Evolutionary conservation across 2,113 vertebrate genomes (phyloP).

Genomic region (Glareola pratincola): DNA sequence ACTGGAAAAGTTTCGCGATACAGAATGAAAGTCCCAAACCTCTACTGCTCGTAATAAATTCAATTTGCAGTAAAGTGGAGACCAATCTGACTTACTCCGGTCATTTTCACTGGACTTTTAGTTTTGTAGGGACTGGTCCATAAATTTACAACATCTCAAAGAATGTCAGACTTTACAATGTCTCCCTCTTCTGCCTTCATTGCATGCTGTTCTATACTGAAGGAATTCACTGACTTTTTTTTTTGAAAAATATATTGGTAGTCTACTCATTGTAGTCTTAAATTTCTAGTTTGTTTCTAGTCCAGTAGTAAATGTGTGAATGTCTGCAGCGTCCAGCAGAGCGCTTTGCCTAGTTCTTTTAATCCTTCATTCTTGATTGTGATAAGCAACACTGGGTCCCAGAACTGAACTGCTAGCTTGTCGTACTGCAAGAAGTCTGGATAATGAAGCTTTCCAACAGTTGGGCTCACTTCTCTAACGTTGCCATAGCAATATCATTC

Average conservation of each 20-base stretch:
- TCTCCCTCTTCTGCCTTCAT: not conserved
- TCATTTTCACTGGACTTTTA: not conserved
- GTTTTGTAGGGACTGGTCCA: not conserved
- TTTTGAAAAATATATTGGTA: not conserved
- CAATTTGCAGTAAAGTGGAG: not conserved
- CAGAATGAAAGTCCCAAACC: not conserved
- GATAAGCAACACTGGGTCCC: not conserved
- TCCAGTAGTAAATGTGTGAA: not conserved
- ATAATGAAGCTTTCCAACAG: not conserved
- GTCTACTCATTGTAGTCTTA: not conserved
- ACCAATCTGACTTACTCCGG: not conserved
- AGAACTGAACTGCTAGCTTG: not conserved
- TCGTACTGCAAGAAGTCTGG: not conserved
- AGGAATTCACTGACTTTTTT: not conserved
- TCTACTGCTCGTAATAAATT: not conserved
- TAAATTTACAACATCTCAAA: not conserved
- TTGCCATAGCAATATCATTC: constrained; percentile 26
- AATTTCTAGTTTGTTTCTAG: not conserved
- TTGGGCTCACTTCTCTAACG: not conserved
- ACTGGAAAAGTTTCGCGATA: not conserved
- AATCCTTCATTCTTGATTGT: not conserved
- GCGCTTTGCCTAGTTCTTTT: not conserved
- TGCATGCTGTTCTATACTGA: not conserved
- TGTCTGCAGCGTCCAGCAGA: not conserved
- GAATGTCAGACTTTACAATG: not conserved